Base-by-base conservation (phyloP, 2,113 vertebrate genomes). In the Xiphorhynchus elegans region DNA sequence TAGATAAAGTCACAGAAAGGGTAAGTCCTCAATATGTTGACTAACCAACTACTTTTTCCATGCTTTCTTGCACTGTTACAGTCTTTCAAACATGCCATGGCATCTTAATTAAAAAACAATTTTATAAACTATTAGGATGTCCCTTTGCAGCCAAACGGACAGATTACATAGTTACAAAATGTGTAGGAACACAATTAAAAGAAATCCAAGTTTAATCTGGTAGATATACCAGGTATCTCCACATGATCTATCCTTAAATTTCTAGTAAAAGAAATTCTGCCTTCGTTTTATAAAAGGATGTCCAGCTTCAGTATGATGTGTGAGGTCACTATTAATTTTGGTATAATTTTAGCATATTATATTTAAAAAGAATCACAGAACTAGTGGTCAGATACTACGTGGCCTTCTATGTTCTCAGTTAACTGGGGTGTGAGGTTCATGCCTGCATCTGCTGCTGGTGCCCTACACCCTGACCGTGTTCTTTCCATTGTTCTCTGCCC, bases 1-100 rank as follows among this genome's bases (percentile, higher is more conserved):
- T 99, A 88, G 99, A 99, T 98, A 99, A 99, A 99, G 99, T 99
- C 90, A 99, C 99, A 10, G 99, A 99, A 98, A 98, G 99, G 99
- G 99, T 99, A 98, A 98, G 98, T 97, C 20, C 40, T 79, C 55
- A 25, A 8, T 49, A 9, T 47, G 23, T 56, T 9, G 0, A n/a
- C 29, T 68, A 66, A 68, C 8, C 11, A 40, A 25, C 23, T 24
- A 7, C 28, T 53, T 76, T 40, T 49, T 37, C 28, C 20, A 44
- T 19, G 16, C 25, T 67, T 88, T 92, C 47, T 19, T 44, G 1
- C 50, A 52, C 42, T 85, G 0, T 33, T 29, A 1, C 8, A 25
- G 5, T 90, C 19, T 69, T 80, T 35, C 42, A 93, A 69, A 67
- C 1, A 4, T 56, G 15, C 58, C 28, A 17, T 78, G 44, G 9